phyloP scores from a whole-genome alignment of 1,140 invertebrate genomes.

The Zaprionus ornatus region DNA sequence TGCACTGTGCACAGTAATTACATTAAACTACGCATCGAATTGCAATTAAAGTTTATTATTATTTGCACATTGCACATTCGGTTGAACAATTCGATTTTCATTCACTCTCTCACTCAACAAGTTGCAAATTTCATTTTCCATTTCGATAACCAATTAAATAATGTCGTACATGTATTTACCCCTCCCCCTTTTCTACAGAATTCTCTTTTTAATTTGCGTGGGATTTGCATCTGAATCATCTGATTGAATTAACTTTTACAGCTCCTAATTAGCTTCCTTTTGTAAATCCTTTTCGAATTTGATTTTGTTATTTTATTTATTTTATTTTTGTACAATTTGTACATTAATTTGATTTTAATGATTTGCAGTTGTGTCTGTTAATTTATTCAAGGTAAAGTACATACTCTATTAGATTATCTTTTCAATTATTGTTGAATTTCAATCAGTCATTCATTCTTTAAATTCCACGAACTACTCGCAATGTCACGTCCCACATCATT shows the following conservation, averaged over 20 bases:
- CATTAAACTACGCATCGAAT: background rate
- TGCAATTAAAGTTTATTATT: slow-evolving; percentile 18
- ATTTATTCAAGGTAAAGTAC: background rate
- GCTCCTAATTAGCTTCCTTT: background rate
- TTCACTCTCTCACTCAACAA: slow-evolving; percentile 6
- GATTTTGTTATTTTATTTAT: background rate
- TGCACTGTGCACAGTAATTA: background rate
- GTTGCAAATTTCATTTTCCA: slow-evolving; percentile 12
- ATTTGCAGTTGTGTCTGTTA: background rate
- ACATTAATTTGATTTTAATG: background rate
- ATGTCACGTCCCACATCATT: too few relatives aligned
- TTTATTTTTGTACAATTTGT: background rate
- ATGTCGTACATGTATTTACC: background rate
- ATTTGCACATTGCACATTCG: background rate
- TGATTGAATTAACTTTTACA: background rate
- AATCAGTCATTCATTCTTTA: background rate
- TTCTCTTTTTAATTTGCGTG: background rate
- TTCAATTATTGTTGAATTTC: background rate
- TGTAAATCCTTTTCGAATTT: background rate
- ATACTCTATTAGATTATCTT: background rate
- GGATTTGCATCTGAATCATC: background rate
- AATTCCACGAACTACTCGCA: too few relatives aligned
- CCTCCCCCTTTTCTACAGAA: background rate
- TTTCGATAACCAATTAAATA: background rate
- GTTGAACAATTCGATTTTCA: slow-evolving; percentile 3